These are phyloP conservation scores for Muscicapa comitata DNA, from an alignment of 2,797 vertebrate genomes.

Conservation along the genomic window DNA sequence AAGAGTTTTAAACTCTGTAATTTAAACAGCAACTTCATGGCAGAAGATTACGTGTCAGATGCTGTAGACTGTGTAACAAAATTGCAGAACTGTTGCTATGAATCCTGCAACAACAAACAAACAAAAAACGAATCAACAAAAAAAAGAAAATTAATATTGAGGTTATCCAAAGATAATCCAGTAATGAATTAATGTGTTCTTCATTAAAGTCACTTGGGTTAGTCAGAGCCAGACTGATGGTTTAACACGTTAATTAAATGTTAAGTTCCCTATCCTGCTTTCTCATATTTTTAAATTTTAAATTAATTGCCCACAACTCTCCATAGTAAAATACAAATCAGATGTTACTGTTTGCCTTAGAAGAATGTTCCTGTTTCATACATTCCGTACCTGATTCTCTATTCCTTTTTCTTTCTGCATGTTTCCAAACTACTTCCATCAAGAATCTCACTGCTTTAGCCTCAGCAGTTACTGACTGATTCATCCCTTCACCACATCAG, in stretches of 20 bases:
- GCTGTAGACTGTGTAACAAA: background rate
- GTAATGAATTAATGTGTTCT: background rate
- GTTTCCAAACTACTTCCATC: background rate
- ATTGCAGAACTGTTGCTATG: background rate
- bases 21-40: conserved; percentile 45
- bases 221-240: background rate
- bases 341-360: background rate
- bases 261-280: background rate
- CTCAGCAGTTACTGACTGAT: background rate
- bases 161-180: background rate
- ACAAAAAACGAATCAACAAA: background rate
- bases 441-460: background rate
- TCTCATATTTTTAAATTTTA: background rate
- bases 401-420: background rate
- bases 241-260: background rate
- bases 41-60: background rate
- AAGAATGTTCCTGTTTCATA: background rate
- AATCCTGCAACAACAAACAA: background rate
- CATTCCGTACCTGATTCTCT: background rate
- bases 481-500: background rate
- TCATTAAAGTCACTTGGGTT: background rate
- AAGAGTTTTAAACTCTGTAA: background rate
- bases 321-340: background rate
- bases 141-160: background rate
- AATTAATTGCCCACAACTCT: background rate